A percentile compares a stretch with the other conserved stretches of the same genome.
These are phyloP conservation scores for Lycia hirtaria DNA, from an alignment of 2,888 invertebrate species.

Conservation along the genomic window DNA sequence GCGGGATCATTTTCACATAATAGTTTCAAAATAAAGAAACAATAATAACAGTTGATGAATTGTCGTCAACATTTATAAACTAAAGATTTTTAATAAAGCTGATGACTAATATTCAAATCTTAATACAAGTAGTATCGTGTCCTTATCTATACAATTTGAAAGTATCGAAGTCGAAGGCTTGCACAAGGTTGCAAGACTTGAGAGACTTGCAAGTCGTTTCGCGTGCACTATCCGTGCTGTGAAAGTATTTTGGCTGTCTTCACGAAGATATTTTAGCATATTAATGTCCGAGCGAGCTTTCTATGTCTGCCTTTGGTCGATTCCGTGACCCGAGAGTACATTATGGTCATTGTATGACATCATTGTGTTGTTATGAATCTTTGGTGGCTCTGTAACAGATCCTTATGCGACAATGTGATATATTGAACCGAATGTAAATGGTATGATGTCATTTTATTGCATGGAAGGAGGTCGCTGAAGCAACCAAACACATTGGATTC, in stretches of 20 bases:
- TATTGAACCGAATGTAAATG: conserved; percentile 12
- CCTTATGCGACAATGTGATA: conserved; percentile 20
- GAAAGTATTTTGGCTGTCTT: conserved; percentile 82
- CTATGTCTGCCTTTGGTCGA: conserved; percentile 63
- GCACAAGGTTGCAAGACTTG: conserved; percentile 58
- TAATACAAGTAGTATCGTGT: conserved; percentile 31
- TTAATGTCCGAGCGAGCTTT: conserved; percentile 75
- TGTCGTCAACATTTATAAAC: neutral
- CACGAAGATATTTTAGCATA: conserved; percentile 79
- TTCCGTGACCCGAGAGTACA: conserved; percentile 5
- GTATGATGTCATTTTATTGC: conserved; percentile 5
- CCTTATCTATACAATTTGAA: conserved; percentile 42
- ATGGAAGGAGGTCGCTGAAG: conserved; percentile 2
- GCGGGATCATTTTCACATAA: neutral
- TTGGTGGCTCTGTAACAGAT: conserved; percentile 41
- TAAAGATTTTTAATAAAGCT: neutral
- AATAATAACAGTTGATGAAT: neutral
- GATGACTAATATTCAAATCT: conserved; percentile 39
- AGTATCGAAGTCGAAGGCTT: conserved; percentile 40
- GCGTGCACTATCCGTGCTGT: conserved; percentile 77
- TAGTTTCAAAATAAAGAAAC: neutral
- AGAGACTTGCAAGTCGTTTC: conserved; percentile 60
- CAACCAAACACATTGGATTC: neutral
- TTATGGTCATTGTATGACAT: conserved; percentile 48
- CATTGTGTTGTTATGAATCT: conserved; percentile 48